Evolutionary conservation across 2,888 invertebrate species (phyloP).

Genomic region (Drosophila paranaensis): DNA sequence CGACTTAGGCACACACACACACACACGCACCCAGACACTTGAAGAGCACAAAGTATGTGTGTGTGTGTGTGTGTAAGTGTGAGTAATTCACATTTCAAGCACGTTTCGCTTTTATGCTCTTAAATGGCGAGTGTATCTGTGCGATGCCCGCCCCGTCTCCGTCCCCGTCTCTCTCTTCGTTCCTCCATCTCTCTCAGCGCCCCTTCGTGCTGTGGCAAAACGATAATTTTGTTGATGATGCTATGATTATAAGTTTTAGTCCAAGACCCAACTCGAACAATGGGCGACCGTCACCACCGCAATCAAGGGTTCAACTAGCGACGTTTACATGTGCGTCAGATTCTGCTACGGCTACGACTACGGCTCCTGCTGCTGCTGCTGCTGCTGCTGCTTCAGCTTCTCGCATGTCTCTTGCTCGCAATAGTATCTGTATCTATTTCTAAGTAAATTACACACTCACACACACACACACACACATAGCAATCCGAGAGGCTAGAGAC

Average conservation of each 20-base stretch:
- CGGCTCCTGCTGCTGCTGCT: not conserved
- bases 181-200: not conserved
- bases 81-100: conserved; percentile 76
- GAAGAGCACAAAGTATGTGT: conserved; percentile 36
- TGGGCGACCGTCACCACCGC: conserved; percentile 55
- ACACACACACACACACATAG: conserved; percentile 36
- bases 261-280: conserved; percentile 57
- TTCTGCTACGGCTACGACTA: not conserved
- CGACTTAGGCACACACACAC: conserved; percentile 41
- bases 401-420: conserved; percentile 9
- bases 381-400: not conserved
- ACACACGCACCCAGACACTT: conserved; percentile 24
- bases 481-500: conserved; percentile 14
- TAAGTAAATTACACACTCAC: conserved; percentile 67
- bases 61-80: conserved; percentile 32
- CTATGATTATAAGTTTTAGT: conserved; percentile 76
- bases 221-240: conserved; percentile 77
- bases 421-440: conserved; percentile 70
- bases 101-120: conserved; percentile 76
- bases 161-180: not conserved
- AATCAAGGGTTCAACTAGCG: conserved; percentile 69
- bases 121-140: conserved; percentile 76
- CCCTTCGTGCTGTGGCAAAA: conserved; percentile 57
- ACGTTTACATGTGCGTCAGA: conserved; percentile 47
- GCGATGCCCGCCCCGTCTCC: conserved; percentile 23